These are phyloP conservation scores for Engystomops pustulosus DNA, from an alignment of 2,113 vertebrate species.

Conservation along the genomic window DNA sequence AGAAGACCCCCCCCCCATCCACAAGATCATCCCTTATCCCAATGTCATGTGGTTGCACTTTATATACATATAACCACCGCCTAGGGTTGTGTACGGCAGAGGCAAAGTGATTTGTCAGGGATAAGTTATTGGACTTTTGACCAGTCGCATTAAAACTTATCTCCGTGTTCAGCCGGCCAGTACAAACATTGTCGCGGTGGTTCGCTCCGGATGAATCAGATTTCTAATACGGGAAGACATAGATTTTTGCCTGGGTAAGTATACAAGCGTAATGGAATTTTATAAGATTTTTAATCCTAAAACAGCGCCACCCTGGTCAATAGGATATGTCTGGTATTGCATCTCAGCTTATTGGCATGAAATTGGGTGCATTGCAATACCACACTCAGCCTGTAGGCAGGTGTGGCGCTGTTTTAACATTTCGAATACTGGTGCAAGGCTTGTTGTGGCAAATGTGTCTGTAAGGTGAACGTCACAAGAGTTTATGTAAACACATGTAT, in stretches of 20 bases:
- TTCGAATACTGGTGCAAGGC: background rate
- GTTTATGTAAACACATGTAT: background rate
- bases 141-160: background rate
- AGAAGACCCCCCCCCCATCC: no score
- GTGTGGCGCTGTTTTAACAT: no score
- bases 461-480: background rate
- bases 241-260: no score
- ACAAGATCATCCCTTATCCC: no score
- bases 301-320: no score
- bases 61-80: background rate
- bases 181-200: background rate
- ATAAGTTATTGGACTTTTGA: conserved; percentile 17
- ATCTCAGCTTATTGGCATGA: no score
- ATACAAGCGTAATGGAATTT: no score
- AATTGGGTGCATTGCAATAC: no score
- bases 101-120: background rate
- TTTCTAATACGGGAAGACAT: background rate
- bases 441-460: background rate
- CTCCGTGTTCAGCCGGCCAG: background rate
- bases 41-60: background rate
- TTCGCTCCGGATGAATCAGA: background rate
- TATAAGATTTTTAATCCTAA: no score
- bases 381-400: no score
- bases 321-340: no score
- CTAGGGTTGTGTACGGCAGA: background rate